Percentiles rank a stretch among this genome's conserved stretches.
Conservation (phyloP, 2,797 vertebrate genomes). For the Hoplostethus mediterraneus region DNA sequence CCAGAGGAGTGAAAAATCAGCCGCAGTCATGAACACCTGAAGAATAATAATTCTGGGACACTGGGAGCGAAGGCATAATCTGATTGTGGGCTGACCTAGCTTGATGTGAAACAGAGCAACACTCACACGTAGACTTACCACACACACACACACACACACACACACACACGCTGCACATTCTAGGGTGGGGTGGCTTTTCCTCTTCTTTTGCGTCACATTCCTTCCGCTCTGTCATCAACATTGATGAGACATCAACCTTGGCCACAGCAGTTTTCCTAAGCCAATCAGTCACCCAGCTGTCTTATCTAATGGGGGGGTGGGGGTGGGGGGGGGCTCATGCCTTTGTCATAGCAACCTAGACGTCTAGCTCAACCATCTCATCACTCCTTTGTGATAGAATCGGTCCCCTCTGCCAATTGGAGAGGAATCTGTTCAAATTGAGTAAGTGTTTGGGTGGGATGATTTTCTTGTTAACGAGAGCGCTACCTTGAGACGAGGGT, state of each 20-base stretch:
- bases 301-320: conserved; percentile 52
- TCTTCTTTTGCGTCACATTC: conserved; percentile 44
- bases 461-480: neutral
- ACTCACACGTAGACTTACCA: conserved; percentile 22
- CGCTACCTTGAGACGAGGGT: neutral
- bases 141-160: neutral
- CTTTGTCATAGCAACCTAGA: conserved; percentile 26
- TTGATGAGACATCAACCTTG: conserved; percentile 55
- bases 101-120: conserved; percentile 56
- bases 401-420: conserved; percentile 31
- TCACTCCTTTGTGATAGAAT: conserved; percentile 31
- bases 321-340: neutral
- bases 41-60: conserved; percentile 56
- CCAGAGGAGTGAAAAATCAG: conserved; percentile 43
- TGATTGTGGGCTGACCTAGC: conserved; percentile 42
- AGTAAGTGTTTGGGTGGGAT: conserved; percentile 28
- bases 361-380: conserved; percentile 25
- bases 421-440: conserved; percentile 18
- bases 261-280: conserved; percentile 53
- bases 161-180: neutral
- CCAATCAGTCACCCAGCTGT: conserved; percentile 68
- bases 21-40: conserved; percentile 47
- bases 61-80: conserved; percentile 52
- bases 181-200: conserved; percentile 50
- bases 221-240: conserved; percentile 67